These are phyloP conservation scores for Andrena cerasifolii DNA, from an alignment of 1,140 invertebrate species.

Conservation along the genomic window DNA sequence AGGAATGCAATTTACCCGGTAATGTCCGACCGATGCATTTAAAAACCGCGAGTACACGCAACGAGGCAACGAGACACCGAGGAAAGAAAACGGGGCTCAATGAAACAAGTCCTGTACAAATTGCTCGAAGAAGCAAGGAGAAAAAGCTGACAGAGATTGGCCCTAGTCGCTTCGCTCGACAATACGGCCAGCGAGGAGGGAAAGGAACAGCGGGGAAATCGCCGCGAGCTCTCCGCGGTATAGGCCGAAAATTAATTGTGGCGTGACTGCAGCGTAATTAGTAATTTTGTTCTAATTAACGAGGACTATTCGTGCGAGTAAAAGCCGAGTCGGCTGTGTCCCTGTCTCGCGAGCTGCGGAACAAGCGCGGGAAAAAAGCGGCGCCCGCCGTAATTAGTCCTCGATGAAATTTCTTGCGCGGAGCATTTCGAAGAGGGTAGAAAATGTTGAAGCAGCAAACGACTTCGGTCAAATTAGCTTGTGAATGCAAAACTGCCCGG, in stretches of 20 bases:
- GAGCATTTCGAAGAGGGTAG: no score
- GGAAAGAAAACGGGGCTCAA: not conserved
- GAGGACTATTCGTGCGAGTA: slow-evolving; percentile 40
- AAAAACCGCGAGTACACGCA: not conserved
- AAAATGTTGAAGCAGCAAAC: no score
- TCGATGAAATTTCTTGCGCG: not conserved
- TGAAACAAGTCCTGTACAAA: slow-evolving; percentile 41
- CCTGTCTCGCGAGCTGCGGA: slow-evolving; percentile 17
- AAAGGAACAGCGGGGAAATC: slow-evolving; percentile 41
- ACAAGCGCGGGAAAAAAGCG: slow-evolving; percentile 22
- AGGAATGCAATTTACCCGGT: not conserved
- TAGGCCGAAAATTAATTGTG: slow-evolving; percentile 58
- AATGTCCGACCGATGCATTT: not conserved
- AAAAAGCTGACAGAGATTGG: slow-evolving; percentile 44
- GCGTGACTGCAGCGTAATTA: slow-evolving; percentile 54
- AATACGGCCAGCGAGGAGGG: not conserved
- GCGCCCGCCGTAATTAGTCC: slow-evolving; percentile 35
- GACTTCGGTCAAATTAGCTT: no score
- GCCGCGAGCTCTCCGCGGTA: not conserved
- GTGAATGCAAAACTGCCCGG: no score
- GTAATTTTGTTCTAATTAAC: slow-evolving; percentile 66
- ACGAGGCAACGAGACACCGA: not conserved
- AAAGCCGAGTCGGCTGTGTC: slow-evolving; percentile 9
- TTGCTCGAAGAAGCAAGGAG: slow-evolving; percentile 34
- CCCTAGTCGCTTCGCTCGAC: not conserved